Evolutionary conservation across 2,888 invertebrate species (phyloP).

Genomic region (Ornithoptera priamus): DNA sequence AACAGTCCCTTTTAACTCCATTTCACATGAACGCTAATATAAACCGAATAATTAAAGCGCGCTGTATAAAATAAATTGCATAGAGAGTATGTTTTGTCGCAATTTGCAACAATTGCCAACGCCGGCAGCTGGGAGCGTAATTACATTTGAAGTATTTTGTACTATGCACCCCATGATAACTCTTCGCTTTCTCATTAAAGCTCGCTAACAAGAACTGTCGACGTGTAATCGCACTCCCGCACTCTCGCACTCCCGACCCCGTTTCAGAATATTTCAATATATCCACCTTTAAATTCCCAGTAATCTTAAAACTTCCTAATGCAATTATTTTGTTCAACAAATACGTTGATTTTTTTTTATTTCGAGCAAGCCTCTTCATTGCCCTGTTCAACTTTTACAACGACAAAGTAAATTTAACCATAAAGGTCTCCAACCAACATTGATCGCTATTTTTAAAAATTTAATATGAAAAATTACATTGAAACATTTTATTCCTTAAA

Average conservation of each 20-base stretch:
- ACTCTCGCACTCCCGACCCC: slow-evolving; percentile 14
- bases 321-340: slow-evolving; percentile 13
- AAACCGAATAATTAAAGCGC: slow-evolving; percentile 1
- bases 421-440: too few relatives aligned
- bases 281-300: slow-evolving; percentile 6
- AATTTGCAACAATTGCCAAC: slow-evolving; percentile 12
- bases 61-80: not conserved
- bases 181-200: slow-evolving; percentile 22
- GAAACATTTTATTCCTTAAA: too few relatives aligned
- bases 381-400: not conserved
- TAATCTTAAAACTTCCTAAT: slow-evolving; percentile 13
- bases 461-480: too few relatives aligned
- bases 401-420: not conserved
- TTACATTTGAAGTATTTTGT: slow-evolving; percentile 25
- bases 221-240: slow-evolving; percentile 23
- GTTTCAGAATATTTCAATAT: slow-evolving; percentile 24
- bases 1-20: not conserved
- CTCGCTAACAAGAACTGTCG: slow-evolving; percentile 24
- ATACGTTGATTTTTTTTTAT: not conserved
- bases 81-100: slow-evolving; percentile 1
- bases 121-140: slow-evolving; percentile 13
- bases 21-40: not conserved
- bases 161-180: slow-evolving; percentile 19
- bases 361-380: not conserved
- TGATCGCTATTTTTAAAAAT: too few relatives aligned